Evolutionary conservation across 2,888 invertebrate species (phyloP).

Genomic region (Hymenopus coronatus): DNA sequence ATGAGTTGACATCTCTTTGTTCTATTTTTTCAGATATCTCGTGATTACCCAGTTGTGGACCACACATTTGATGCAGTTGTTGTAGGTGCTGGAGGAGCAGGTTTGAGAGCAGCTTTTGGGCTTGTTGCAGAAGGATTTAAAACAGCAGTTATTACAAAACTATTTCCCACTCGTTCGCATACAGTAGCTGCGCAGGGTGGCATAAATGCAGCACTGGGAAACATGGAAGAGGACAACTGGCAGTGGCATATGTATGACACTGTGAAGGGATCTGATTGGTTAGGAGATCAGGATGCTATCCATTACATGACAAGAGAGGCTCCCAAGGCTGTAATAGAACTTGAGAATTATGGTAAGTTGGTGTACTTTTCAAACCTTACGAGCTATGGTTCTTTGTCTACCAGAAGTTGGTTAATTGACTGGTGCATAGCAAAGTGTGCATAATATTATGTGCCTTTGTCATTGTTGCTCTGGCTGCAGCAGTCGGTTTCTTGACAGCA

Average conservation of each 20-base stretch:
- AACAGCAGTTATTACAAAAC: slow-evolving; percentile 95
- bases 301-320: slow-evolving; percentile 96
- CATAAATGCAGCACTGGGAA: slow-evolving; percentile 94
- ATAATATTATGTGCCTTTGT: no score
- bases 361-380: no score
- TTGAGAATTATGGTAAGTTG: slow-evolving; percentile 69
- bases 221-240: slow-evolving; percentile 95
- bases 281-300: slow-evolving; percentile 97
- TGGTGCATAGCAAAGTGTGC: no score
- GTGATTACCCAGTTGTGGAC: slow-evolving; percentile 87
- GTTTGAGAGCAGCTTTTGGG: slow-evolving; percentile 94
- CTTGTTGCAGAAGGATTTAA: slow-evolving; percentile 94
- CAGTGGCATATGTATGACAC: slow-evolving; percentile 97
- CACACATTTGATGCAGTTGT: slow-evolving; percentile 97
- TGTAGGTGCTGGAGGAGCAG: slow-evolving; percentile 96
- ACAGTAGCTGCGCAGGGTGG: slow-evolving; percentile 99
- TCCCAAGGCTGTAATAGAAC: slow-evolving; percentile 83
- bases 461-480: no score
- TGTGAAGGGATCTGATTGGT: slow-evolving; percentile 97
- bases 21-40: slow-evolving; percentile 51
- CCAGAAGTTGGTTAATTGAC: no score
- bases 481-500: no score
- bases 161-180: slow-evolving; percentile 97
- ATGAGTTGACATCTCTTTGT: no score
- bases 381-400: no score